Conservation (phyloP, 2,888 invertebrate genomes). For the Drosophila emarginata region DNA sequence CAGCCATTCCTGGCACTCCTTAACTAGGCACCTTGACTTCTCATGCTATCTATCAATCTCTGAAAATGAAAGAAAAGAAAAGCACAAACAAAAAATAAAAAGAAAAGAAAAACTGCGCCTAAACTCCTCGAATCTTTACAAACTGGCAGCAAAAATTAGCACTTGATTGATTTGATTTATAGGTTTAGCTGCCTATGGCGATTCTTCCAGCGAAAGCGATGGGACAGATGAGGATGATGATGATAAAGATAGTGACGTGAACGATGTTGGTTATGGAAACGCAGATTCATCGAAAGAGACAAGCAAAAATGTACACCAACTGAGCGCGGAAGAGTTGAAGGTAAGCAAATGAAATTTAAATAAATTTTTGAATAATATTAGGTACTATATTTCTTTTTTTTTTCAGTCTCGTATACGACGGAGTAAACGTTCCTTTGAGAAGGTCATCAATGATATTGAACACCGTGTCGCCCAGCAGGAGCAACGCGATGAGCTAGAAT, state of each 20-base stretch:
- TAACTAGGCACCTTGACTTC: neutral
- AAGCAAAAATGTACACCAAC: slow-evolving; percentile 38
- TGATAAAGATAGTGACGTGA: slow-evolving; percentile 71
- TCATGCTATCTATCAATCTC: slow-evolving; percentile 7
- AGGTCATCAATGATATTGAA: slow-evolving; percentile 90
- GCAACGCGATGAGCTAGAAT: slow-evolving; percentile 82
- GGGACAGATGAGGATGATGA: slow-evolving; percentile 83
- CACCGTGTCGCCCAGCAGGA: slow-evolving; percentile 87
- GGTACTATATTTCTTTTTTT: neutral
- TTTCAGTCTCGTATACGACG: slow-evolving; percentile 85
- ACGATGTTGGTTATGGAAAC: slow-evolving; percentile 42
- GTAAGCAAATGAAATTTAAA: slow-evolving; percentile 80
- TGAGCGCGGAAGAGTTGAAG: slow-evolving; percentile 88
- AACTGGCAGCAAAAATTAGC: slow-evolving; percentile 72
- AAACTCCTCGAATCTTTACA: slow-evolving; percentile 30
- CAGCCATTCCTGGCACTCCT: neutral
- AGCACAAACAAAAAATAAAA: slow-evolving; percentile 14
- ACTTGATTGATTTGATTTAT: slow-evolving; percentile 82
- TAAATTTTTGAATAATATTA: too few relatives aligned
- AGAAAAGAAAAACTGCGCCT: slow-evolving; percentile 39
- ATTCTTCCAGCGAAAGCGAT: slow-evolving; percentile 85
- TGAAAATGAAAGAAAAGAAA: slow-evolving; percentile 24
- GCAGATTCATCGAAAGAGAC: slow-evolving; percentile 82
- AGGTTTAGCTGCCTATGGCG: slow-evolving; percentile 93
- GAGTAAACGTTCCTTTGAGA: slow-evolving; percentile 87